Conservation (phyloP, 1,140 invertebrate genomes). For the Linepithema humile region DNA sequence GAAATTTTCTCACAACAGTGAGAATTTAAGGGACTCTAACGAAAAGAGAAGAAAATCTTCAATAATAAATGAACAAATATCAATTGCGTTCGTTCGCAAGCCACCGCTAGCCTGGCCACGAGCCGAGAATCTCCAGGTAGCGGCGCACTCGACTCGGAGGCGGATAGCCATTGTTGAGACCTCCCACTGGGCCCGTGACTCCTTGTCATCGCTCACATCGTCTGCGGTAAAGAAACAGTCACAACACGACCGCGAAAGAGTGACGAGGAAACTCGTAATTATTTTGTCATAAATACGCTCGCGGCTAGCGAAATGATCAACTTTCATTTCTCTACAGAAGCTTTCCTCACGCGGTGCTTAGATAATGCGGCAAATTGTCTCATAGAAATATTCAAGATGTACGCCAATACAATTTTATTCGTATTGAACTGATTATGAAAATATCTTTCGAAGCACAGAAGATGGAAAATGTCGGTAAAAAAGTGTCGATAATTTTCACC, state of each 20-base stretch:
- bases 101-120: slow-evolving; percentile 60
- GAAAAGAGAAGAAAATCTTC: too few relatives aligned
- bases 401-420: background rate
- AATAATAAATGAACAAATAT: slow-evolving; percentile 19
- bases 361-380: background rate
- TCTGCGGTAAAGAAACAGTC: slow-evolving; percentile 72
- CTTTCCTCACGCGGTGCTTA: background rate
- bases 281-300: slow-evolving; percentile 68
- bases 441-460: background rate
- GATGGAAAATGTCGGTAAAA: background rate
- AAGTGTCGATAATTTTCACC: background rate
- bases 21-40: too few relatives aligned
- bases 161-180: slow-evolving; percentile 77
- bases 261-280: slow-evolving; percentile 75
- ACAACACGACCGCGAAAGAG: slow-evolving; percentile 70
- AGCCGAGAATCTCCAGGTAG: slow-evolving; percentile 71
- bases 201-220: slow-evolving; percentile 78
- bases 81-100: slow-evolving; percentile 57
- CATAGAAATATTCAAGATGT: background rate
- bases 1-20: too few relatives aligned
- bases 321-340: background rate
- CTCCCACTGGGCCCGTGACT: slow-evolving; percentile 76
- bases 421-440: too few relatives aligned
- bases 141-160: slow-evolving; percentile 70
- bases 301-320: background rate